These are phyloP conservation scores for Sylvilagus bachmani DNA, from an alignment of 2,113 vertebrate species.

Conservation along the genomic window DNA sequence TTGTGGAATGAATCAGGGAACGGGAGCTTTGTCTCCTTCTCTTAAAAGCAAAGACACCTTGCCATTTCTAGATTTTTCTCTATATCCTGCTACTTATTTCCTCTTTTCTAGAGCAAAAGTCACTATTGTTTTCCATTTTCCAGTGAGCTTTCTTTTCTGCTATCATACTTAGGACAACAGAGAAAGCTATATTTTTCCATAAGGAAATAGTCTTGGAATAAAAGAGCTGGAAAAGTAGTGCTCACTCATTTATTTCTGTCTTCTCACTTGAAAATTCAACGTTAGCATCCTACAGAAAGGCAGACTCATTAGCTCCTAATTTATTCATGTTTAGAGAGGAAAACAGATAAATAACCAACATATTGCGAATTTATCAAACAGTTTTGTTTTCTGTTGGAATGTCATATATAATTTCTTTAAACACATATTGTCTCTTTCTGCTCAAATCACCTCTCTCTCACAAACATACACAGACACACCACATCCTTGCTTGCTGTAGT, in stretches of 20 bases:
- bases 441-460: not conserved
- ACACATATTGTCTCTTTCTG: too few relatives aligned
- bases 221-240: not conserved
- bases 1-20: too few relatives aligned
- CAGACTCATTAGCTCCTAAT: not conserved
- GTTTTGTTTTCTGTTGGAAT: not conserved
- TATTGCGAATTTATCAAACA: not conserved
- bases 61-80: not conserved
- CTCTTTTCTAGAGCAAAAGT: not conserved
- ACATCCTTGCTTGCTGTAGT: not conserved
- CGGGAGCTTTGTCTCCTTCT: too few relatives aligned
- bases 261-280: not conserved
- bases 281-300: not conserved
- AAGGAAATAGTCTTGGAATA: not conserved
- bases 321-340: not conserved
- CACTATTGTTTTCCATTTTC: not conserved
- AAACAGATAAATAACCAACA: not conserved
- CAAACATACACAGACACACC: not conserved
- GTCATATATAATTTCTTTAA: not conserved
- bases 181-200: not conserved
- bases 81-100: too few relatives aligned
- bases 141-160: not conserved
- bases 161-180: not conserved
- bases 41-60: not conserved
- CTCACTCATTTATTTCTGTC: not conserved